These are phyloP conservation scores for Elgaria multicarinata DNA, from an alignment of 2,113 vertebrate species.

Conservation along the genomic window DNA sequence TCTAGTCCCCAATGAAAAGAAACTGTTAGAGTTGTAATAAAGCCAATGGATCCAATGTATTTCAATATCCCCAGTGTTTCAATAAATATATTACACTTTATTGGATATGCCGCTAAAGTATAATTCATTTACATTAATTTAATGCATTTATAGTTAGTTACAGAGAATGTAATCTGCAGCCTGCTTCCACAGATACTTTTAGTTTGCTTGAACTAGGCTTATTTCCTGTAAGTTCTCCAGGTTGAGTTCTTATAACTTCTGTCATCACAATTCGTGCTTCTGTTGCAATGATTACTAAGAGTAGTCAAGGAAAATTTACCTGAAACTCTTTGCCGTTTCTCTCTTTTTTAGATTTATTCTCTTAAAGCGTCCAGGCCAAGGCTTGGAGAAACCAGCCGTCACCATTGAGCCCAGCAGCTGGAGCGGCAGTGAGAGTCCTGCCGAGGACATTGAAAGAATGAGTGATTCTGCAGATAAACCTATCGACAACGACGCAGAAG, in stretches of 20 bases:
- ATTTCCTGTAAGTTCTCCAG: neutral
- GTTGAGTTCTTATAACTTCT: neutral
- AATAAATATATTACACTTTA: neutral
- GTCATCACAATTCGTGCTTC: neutral
- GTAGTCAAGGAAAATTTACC: slow-evolving; percentile 32
- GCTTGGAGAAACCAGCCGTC: slow-evolving; percentile 94
- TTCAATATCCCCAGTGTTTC: slow-evolving; percentile 22
- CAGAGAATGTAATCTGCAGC: neutral
- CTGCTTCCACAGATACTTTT: neutral
- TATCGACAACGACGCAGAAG: slow-evolving; percentile 97
- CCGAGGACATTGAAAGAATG: slow-evolving; percentile 98
- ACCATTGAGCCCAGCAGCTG: slow-evolving; percentile 99
- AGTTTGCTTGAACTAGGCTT: neutral
- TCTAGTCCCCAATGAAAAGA: too few relatives aligned
- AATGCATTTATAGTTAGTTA: neutral
- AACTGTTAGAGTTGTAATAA: slow-evolving; percentile 10
- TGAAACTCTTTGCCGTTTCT: slow-evolving; percentile 58
- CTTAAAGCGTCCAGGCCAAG: slow-evolving; percentile 92
- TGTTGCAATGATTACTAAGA: neutral
- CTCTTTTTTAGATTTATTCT: slow-evolving; percentile 87
- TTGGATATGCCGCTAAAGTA: neutral
- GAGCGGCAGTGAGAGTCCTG: slow-evolving; percentile 99
- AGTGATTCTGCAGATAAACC: slow-evolving; percentile 98
- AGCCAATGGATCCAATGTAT: neutral
- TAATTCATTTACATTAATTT: neutral